phyloP scores from a whole-genome alignment of 2,113 vertebrate genomes.

The Coryphaenoides rupestris region DNA sequence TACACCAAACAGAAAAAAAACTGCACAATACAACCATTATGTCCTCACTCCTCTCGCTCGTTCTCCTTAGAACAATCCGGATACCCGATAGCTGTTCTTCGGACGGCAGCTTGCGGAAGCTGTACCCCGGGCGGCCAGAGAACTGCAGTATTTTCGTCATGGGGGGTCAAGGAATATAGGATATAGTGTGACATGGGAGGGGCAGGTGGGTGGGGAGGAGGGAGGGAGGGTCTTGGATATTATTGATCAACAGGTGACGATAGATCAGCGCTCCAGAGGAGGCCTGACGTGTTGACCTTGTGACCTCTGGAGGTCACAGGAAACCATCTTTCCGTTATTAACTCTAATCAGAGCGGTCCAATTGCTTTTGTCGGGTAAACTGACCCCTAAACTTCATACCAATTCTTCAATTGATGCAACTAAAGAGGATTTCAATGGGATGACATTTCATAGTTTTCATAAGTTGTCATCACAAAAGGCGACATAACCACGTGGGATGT shows the following conservation, averaged over 20 bases:
- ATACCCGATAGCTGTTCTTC: conserved; percentile 53
- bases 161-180: conserved; percentile 42
- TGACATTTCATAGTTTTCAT: too few relatives aligned
- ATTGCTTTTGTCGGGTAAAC: background rate
- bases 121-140: conserved; percentile 32
- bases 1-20: conserved; percentile 6
- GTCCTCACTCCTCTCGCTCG: too few relatives aligned
- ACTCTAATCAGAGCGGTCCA: background rate
- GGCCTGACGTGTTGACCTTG: conserved; percentile 26
- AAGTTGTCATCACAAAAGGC: too few relatives aligned
- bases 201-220: conserved; percentile 72
- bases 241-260: background rate
- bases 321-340: too few relatives aligned
- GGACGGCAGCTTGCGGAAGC: conserved; percentile 34
- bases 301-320: conserved; percentile 23
- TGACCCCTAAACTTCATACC: too few relatives aligned
- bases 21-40: conserved; percentile 30
- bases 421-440: too few relatives aligned
- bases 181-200: conserved; percentile 50
- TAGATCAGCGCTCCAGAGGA: conserved; percentile 41
- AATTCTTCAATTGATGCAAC: too few relatives aligned
- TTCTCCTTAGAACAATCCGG: background rate
- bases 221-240: background rate
- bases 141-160: conserved; percentile 34
- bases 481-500: too few relatives aligned